Evolutionary conservation across 1,140 invertebrate species (phyloP).

Genomic region (Apocrypta bakeri): DNA sequence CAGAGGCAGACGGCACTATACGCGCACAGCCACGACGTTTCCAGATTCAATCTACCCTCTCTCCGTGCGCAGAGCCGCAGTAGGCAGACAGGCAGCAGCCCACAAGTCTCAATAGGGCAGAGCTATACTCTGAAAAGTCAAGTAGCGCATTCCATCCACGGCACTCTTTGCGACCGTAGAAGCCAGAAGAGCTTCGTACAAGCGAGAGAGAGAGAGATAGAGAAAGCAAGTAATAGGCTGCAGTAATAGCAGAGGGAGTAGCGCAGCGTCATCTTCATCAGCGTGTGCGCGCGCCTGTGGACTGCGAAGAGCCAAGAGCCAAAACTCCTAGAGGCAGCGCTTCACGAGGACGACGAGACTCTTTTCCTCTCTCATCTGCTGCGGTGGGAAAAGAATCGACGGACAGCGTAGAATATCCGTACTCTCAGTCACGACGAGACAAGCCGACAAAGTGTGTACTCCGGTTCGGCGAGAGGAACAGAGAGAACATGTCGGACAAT

Average conservation of each 20-base stretch:
- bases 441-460: not conserved
- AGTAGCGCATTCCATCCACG: not conserved
- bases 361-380: not conserved
- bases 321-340: not conserved
- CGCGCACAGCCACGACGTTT: not conserved
- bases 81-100: not conserved
- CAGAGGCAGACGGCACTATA: not conserved
- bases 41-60: not conserved
- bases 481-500: slow-evolving; percentile 67
- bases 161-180: not conserved
- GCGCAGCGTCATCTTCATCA: not conserved
- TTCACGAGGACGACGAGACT: not conserved
- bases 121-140: not conserved
- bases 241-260: not conserved
- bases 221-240: not conserved
- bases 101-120: not conserved
- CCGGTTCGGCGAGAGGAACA: not conserved
- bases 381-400: not conserved
- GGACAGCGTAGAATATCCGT: not conserved
- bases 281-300: not conserved
- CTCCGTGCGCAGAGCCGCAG: too few species aligned
- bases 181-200: not conserved
- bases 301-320: not conserved
- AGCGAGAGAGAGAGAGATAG: not conserved
- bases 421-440: not conserved